Percentiles rank a stretch among this genome's conserved stretches.
Conservation (phyloP, 2,888 invertebrate species). For the Drosophila bunnanda region DNA sequence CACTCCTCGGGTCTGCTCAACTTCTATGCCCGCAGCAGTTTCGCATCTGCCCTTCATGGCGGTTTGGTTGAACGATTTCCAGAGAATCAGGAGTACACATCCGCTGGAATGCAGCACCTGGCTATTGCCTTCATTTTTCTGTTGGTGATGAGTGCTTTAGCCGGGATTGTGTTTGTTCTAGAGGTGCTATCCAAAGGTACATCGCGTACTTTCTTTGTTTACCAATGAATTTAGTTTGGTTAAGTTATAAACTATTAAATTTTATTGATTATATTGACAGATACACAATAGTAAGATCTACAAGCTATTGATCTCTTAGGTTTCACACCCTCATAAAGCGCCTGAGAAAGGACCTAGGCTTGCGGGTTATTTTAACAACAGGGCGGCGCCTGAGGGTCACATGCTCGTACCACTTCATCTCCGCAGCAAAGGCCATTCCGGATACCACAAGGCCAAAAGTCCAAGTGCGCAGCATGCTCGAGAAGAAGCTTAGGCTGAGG, state of each 20-base stretch:
- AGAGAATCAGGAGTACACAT: constrained; percentile 56
- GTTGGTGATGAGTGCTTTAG: constrained; percentile 46
- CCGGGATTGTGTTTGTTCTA: constrained; percentile 42
- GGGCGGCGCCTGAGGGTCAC: neutral
- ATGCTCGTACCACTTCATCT: constrained; percentile 64
- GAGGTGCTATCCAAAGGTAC: constrained; percentile 37
- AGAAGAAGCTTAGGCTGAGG: constrained; percentile 64
- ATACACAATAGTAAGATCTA: neutral
- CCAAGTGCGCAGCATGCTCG: constrained; percentile 65
- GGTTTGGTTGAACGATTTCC: constrained; percentile 65
- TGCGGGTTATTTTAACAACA: constrained; percentile 4
- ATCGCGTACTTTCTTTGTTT: neutral
- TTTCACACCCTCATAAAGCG: constrained; percentile 6
- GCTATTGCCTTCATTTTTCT: constrained; percentile 70
- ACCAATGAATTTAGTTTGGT: neutral
- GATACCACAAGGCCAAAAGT: constrained; percentile 62
- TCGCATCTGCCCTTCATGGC: constrained; percentile 67
- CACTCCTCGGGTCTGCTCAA: constrained; percentile 76
- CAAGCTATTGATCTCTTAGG: neutral
- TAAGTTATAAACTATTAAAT: neutral
- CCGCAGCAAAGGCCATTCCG: constrained; percentile 61
- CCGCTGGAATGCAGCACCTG: constrained; percentile 75
- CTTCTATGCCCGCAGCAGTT: constrained; percentile 67
- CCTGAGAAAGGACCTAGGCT: constrained; percentile 25
- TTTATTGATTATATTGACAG: neutral